These are phyloP conservation scores for Allolobophora icterica DNA, from an alignment of 2,888 invertebrate species.

Conservation along the genomic window DNA sequence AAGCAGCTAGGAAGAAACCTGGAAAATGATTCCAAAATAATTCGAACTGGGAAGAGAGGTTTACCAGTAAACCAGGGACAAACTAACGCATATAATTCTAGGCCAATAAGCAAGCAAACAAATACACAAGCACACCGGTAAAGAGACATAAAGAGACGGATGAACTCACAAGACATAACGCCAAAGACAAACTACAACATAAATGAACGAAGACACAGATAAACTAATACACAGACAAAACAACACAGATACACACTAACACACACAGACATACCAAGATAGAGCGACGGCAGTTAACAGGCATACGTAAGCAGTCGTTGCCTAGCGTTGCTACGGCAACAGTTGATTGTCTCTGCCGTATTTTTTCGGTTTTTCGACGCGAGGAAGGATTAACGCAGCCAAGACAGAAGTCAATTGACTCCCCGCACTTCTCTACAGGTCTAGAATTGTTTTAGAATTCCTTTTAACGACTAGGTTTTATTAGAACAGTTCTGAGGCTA, in stretches of 20 bases:
- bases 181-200: neutral
- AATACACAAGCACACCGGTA: neutral
- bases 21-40: neutral
- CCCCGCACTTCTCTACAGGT: neutral
- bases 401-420: constrained; percentile 14
- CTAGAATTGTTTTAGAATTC: neutral
- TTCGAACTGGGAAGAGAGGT: neutral
- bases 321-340: neutral
- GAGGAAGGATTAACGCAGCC: neutral
- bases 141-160: neutral
- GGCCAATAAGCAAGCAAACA: neutral
- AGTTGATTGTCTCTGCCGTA: neutral
- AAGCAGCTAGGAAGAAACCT: neutral
- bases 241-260: neutral
- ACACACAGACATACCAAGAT: neutral
- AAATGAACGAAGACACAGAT: neutral
- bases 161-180: neutral
- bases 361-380: neutral
- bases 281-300: neutral
- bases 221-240: neutral
- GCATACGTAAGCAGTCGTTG: neutral
- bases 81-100: neutral
- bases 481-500: neutral
- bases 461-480: neutral
- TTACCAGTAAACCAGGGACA: neutral